Base-by-base conservation (phyloP, 2,888 invertebrate species). In the Drosophila quasianomalipes region DNA sequence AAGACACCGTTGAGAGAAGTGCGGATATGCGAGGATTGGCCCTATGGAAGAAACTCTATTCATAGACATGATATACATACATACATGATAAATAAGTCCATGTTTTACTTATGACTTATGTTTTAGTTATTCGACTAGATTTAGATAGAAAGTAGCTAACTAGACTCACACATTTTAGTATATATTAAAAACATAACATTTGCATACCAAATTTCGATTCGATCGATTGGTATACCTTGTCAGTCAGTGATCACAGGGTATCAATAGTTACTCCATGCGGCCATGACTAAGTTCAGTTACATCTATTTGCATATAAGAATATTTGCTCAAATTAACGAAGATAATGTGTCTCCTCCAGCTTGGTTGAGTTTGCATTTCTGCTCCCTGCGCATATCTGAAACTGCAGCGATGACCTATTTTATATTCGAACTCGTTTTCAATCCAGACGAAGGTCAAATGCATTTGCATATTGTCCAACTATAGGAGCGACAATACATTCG, bases 391-490 rank as follows among this genome's bases (percentile, higher is more conserved):
- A 35, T 41, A 51, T 69, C 57, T 33, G 58, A 26, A 41, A 28
- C 64, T 72, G 54, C 72, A 53, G 57, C 51, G 49, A 22, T 74
- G 74, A 74, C 74, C 74, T 31, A 75, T 76, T 75, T 75, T 39
- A 54, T 61, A 65, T 28, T 70, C 71, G 76, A 62, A 70, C 71
- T 65, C 65, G 57, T 70, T 65, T 49, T 49, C 37, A 49, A 26
- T 54, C 73, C 79, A 76, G 79, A 74, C 79, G 87, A 84, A 84
- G 84, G 84, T 84, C 84, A 85, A 69, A 70, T 74, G 30, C 35
- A 74, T 74, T 74, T 76, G 55, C 84, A 83, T 76, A 49, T 65
- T 58, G 67, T 59, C 54, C 70, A 70, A 62, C 70, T 70, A 61
- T 64, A 30, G 49, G 28, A 55, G 44, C 19, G 52, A 58, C 53